Conservation (phyloP, 2,888 invertebrate genomes). For the Campaea margaritaria region DNA sequence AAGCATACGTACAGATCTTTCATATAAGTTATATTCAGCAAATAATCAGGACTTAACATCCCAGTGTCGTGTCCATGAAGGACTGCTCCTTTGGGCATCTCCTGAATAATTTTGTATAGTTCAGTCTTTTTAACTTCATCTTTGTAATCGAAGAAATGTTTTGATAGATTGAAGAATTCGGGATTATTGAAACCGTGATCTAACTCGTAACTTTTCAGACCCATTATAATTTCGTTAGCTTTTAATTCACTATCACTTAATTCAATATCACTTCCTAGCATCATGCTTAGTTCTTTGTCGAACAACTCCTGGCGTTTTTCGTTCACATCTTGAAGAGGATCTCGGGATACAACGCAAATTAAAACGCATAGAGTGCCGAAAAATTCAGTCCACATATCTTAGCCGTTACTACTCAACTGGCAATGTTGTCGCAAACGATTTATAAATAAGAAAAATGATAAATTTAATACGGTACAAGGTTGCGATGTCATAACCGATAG, state of each 20-base stretch:
- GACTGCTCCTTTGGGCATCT: conserved; percentile 91
- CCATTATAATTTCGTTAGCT: conserved; percentile 86
- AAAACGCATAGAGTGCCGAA: conserved; percentile 40
- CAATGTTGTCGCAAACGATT: conserved; percentile 1
- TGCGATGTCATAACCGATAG: conserved; percentile 42
- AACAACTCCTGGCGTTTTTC: conserved; percentile 75
- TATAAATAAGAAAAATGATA: conserved; percentile 24
- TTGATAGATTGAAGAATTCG: conserved; percentile 85
- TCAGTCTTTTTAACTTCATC: conserved; percentile 84
- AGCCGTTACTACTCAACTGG: conserved; percentile 22
- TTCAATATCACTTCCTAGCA: conserved; percentile 81
- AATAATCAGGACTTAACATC: conserved; percentile 85
- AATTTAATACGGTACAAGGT: conserved; percentile 43
- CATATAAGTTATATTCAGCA: conserved; percentile 86
- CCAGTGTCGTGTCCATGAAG: conserved; percentile 89
- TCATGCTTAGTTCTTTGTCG: conserved; percentile 72
- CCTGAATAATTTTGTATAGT: conserved; percentile 87
- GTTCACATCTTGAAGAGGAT: conserved; percentile 41
- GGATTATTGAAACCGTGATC: conserved; percentile 77
- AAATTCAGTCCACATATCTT: conserved; percentile 51
- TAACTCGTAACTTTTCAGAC: conserved; percentile 80
- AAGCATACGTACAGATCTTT: conserved; percentile 86
- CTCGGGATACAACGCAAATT: conserved; percentile 28
- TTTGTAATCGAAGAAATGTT: conserved; percentile 88
- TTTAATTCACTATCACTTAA: conserved; percentile 80